These are phyloP conservation scores for Suillia variegata DNA, from an alignment of 2,888 invertebrate genomes.

Conservation along the genomic window DNA sequence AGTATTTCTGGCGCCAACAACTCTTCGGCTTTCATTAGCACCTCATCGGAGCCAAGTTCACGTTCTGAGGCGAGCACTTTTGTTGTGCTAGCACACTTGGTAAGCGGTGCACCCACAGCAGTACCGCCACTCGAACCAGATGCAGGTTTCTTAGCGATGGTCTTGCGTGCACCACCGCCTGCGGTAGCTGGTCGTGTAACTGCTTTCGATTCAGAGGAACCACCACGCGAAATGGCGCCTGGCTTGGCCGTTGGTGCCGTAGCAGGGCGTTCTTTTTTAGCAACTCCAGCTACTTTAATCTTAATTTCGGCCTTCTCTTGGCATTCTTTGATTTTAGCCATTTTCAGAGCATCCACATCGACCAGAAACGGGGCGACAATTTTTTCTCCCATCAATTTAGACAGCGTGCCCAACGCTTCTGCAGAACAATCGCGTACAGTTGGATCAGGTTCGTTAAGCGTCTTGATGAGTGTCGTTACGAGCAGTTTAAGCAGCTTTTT, in stretches of 20 bases:
- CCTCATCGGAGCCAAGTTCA: conserved; percentile 77
- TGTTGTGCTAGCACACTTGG: conserved; percentile 51
- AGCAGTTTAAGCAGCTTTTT: conserved; percentile 90
- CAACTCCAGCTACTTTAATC: conserved; percentile 70
- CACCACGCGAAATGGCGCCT: conserved; percentile 46
- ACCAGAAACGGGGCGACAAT: conserved; percentile 81
- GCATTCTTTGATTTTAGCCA: conserved; percentile 92
- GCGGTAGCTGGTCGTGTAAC: conserved; percentile 52
- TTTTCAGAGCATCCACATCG: conserved; percentile 89
- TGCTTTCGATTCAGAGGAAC: conserved; percentile 50
- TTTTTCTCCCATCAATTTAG: conserved; percentile 94
- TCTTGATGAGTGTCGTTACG: conserved; percentile 77
- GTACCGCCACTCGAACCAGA: conserved; percentile 22
- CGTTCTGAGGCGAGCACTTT: conserved; percentile 64
- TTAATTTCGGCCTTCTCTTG: conserved; percentile 90
- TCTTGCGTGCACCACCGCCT: conserved; percentile 42
- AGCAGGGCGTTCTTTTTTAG: conserved; percentile 63
- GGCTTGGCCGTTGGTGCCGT: conserved; percentile 56
- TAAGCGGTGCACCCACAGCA: conserved; percentile 32
- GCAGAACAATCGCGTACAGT: conserved; percentile 90
- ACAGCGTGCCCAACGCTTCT: conserved; percentile 90
- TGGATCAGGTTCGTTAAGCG: conserved; percentile 71
- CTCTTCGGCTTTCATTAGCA: conserved; percentile 74
- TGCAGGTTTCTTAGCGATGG: conserved; percentile 34
- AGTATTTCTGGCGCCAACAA: conserved; percentile 70